Evolutionary conservation across 64 coral and sea anemone genomes (phyloP).

Genomic region (Stichodactyla helianthus): DNA sequence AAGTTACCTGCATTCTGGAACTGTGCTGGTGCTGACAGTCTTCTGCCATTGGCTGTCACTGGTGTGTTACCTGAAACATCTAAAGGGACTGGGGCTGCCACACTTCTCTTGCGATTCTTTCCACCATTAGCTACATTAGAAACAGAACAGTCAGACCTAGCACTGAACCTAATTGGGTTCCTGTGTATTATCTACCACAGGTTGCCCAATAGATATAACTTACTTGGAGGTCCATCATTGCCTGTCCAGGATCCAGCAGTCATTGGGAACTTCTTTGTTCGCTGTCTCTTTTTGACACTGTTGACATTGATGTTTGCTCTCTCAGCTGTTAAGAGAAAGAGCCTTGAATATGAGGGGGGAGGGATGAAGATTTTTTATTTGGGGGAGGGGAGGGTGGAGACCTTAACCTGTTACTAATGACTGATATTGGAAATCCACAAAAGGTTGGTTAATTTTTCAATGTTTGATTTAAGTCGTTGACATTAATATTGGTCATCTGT

Average conservation of each 20-base stretch:
- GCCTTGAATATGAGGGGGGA: neutral
- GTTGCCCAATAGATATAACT: conserved; percentile 3
- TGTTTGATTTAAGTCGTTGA: no score
- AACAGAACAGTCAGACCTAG: neutral
- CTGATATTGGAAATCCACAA: no score
- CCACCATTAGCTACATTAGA: neutral
- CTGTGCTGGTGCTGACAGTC: conserved; percentile 80
- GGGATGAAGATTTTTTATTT: no score
- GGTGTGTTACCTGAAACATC: neutral
- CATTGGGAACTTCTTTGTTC: conserved; percentile 93
- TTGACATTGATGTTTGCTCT: conserved; percentile 66
- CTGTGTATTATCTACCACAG: neutral
- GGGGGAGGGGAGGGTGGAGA: no score
- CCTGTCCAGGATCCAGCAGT: conserved; percentile 94
- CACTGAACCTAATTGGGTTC: neutral
- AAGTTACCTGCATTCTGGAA: conserved; percentile 77
- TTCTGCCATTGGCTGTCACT: conserved; percentile 66
- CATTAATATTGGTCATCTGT: no score
- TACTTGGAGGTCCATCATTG: conserved; percentile 68
- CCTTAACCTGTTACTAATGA: no score
- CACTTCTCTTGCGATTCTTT: conserved; percentile 16
- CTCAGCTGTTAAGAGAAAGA: conserved; percentile 49
- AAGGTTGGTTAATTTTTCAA: no score
- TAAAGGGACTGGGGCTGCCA: neutral
- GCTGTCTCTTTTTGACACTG: conserved; percentile 87